Base-by-base conservation (phyloP, 2,888 invertebrate species). In the Carcina quercana region DNA sequence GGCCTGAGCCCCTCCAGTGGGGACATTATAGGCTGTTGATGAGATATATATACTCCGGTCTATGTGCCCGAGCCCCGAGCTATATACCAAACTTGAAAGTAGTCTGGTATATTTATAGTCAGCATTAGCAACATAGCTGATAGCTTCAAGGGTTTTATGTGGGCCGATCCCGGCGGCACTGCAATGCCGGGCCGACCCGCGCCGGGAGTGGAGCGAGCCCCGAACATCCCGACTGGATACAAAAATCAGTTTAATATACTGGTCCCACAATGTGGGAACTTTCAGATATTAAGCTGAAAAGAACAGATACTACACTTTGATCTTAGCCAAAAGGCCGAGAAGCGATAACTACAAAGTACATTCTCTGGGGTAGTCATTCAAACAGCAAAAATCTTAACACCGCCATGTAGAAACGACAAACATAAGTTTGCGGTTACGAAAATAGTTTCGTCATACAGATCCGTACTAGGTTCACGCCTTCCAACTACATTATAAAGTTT, bases 221-320 rank as follows among this genome's bases (percentile, higher is more conserved):
- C 38, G 30, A 38, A 35, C 35, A 35, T 38, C 35, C 35, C 32
- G 25, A 28, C 38, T 25, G 25, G 21, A 17, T 25, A 35, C 38
- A 38, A 38, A 38, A 38, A 38, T 35, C 38, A 38, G 38, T 33
- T 38, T 38, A 38, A 35, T 38, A 38, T 38, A 35, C 38, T 38
- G 38, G 38, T 38, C 38, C 35, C 38, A 30, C 38, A 28, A 25
- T 38, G 38, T 28, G 35, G 35, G 35, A 35, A 35, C 38, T 38
- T 38, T 38, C 38, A 38, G 38, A 38, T 35, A 38, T 38, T 35
- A 38, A 38, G 38, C 38, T 38, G 38, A 38, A 38, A 38, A 38
- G 38, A 38, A 38, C 38, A 38, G 38, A 38, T 24, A 24, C 24
- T 24, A 24, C 24, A 24, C 24, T 24, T 24, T 24, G 24, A 24